These are phyloP conservation scores for Cephalopholis sonnerati DNA, from an alignment of 2,113 vertebrate genomes.

Conservation along the genomic window DNA sequence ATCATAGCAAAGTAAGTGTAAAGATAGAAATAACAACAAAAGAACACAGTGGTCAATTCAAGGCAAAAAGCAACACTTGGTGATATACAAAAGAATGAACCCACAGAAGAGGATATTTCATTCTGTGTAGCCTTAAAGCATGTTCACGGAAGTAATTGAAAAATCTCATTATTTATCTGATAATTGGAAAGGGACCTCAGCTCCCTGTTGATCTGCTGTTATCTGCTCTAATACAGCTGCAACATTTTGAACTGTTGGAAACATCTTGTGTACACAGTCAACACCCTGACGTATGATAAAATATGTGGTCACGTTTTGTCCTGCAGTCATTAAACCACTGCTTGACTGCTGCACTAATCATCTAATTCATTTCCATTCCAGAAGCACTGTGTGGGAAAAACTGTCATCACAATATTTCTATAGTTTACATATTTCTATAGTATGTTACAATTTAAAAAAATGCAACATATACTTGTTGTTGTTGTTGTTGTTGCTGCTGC, in stretches of 20 bases:
- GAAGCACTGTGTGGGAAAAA: background rate
- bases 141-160: background rate
- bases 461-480: background rate
- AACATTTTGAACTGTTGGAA: slow-evolving; percentile 16
- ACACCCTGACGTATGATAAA: background rate
- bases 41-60: background rate
- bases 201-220: slow-evolving; percentile 12
- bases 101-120: background rate
- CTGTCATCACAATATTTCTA: background rate
- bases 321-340: background rate
- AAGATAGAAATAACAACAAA: background rate
- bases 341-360: background rate
- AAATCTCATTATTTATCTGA: slow-evolving; percentile 9
- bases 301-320: slow-evolving; percentile 8
- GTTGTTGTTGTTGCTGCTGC: background rate
- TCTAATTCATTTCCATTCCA: background rate
- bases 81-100: background rate
- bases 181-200: slow-evolving; percentile 6
- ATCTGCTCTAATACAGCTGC: slow-evolving; percentile 24
- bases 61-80: background rate
- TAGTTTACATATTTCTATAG: background rate
- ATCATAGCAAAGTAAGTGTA: background rate
- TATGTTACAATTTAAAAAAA: background rate
- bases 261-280: background rate
- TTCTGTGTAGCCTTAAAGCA: background rate